Conservation (phyloP, 2,888 invertebrate genomes). For the Alcis repandata region DNA sequence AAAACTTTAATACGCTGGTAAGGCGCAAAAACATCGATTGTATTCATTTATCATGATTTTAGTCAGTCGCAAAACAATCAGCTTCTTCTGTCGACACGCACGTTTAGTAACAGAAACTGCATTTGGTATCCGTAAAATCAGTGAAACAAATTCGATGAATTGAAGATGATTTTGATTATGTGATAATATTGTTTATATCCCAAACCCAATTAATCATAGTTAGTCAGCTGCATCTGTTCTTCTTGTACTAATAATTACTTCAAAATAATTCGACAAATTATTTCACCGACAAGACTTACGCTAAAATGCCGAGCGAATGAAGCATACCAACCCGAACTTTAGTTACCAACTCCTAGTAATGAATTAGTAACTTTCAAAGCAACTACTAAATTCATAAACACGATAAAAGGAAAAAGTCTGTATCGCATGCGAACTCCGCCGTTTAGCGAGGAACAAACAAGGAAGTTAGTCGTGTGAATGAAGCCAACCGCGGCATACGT, state of each 20-base stretch:
- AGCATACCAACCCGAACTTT: neutral
- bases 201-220: too few species aligned
- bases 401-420: conserved; percentile 15
- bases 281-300: too few species aligned
- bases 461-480: conserved; percentile 21
- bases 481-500: conserved; percentile 17
- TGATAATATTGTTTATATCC: too few species aligned
- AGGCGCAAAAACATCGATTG: too few species aligned
- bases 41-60: too few species aligned
- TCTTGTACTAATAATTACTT: too few species aligned
- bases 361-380: conserved; percentile 18
- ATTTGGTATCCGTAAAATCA: conserved; percentile 41
- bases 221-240: too few species aligned
- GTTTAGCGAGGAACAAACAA: conserved; percentile 20
- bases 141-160: conserved; percentile 52
- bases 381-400: conserved; percentile 6
- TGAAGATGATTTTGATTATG: too few species aligned
- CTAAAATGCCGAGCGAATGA: too few species aligned
- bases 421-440: conserved; percentile 15
- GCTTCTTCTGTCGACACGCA: neutral
- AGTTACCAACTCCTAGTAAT: conserved; percentile 6
- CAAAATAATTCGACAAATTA: too few species aligned
- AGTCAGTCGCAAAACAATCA: too few species aligned
- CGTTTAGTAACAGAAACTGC: neutral
- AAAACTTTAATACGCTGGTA: too few species aligned